A percentile compares a stretch with the other conserved stretches of the same genome.
Evolutionary conservation across 1,140 invertebrate genomes (phyloP).

Genomic region (Phocides pigmalion): DNA sequence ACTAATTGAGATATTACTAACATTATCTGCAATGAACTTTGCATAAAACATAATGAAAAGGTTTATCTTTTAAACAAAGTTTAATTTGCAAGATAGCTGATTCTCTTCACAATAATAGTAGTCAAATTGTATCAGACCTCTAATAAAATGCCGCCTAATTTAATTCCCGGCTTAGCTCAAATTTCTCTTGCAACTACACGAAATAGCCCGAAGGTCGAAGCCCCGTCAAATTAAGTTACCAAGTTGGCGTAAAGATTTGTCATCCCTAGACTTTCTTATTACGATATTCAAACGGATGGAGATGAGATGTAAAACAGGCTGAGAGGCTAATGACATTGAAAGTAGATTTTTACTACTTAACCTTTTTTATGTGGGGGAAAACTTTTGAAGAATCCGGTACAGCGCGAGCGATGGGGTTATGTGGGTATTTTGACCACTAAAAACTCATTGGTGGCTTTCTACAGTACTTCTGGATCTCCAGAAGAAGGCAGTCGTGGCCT

Average conservation of each 20-base stretch:
- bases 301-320: neutral
- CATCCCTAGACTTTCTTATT: conserved; percentile 1
- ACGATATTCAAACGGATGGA: conserved; percentile 1
- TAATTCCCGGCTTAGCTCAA: neutral
- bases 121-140: neutral
- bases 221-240: neutral
- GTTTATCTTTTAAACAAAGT: no score
- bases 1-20: no score
- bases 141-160: neutral
- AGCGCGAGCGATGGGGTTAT: neutral
- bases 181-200: neutral
- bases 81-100: neutral
- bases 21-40: no score
- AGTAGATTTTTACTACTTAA: no score
- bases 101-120: neutral
- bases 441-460: no score
- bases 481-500: no score
- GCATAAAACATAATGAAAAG: no score
- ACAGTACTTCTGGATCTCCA: no score
- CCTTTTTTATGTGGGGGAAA: no score
- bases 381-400: no score
- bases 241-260: neutral
- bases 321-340: neutral
- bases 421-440: no score
- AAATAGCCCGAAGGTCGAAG: neutral